Base-by-base conservation (phyloP, 2,888 invertebrate species). In the Colletes collaris region DNA sequence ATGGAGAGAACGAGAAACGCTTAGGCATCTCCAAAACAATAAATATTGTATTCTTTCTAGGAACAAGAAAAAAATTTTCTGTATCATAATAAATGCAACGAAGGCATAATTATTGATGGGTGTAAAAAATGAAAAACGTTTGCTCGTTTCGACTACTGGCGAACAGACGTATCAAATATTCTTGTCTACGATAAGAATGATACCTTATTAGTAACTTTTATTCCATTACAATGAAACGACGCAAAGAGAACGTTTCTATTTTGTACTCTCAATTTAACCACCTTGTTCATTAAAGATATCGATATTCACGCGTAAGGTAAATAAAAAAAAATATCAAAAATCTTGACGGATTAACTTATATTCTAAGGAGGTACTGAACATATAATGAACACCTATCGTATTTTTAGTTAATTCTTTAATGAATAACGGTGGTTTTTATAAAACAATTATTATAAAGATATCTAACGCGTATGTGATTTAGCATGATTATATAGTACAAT, bases 401-500 rank as follows among this genome's bases (percentile, higher is more conserved):
- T 63, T 66, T 73, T 77, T 71, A 76, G 73, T 86, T 72, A 67
- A 75, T 82, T 87, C 83, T 86, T 87, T 84, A 81, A 85, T 82
- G 87, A 82, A 64, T 84, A 85, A 86, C 53, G 86, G 86, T 87
- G 85, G 89, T 88, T 79, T 76, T 75, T 71, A 80, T 67, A 74
- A 82, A 84, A 79, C 72, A 75, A 88, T 87, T 86, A 86, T 81
- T 82, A 83, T 72, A 65, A 82, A 82, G 69, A 87, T 82, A 84
- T 76, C 73, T 83, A 87, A 87, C 71, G 81, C 78, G 84, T 86
- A 84, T 86, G 85, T 85, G 79, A 83, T 71, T 44, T 89, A 88
- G 87, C 82, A 85, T 84, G 73, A 88, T 75, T 83, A 89, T 82
- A 85, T 90, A 90, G 88, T 87, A 90, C 88, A 89, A 89, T 88